Percentiles rank a stretch among this genome's conserved stretches.
Conservation (phyloP, 2,888 invertebrate genomes). For the Melitaea athalia region DNA sequence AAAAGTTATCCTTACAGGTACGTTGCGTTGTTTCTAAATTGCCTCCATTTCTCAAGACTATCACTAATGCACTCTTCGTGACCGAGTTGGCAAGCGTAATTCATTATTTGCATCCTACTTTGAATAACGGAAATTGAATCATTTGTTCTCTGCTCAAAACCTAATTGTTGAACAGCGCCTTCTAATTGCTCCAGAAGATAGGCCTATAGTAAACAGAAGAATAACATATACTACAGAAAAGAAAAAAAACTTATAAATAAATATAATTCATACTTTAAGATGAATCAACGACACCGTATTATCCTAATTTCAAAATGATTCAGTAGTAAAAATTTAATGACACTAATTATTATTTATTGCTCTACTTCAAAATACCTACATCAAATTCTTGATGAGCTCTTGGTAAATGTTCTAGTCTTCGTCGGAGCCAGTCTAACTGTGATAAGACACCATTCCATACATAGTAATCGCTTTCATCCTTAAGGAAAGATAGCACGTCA, state of each 20-base stretch:
- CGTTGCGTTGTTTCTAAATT: slow-evolving; percentile 46
- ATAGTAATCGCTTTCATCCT: slow-evolving; percentile 85
- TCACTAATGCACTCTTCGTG: slow-evolving; percentile 81
- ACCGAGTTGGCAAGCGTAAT: slow-evolving; percentile 85
- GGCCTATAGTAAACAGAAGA: slow-evolving; percentile 49
- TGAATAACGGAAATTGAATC: slow-evolving; percentile 82
- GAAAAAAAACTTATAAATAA: too few species aligned
- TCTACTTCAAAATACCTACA: slow-evolving; percentile 49
- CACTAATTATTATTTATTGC: too few species aligned
- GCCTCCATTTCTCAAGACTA: slow-evolving; percentile 62
- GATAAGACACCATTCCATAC: slow-evolving; percentile 88
- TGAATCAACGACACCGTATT: too few species aligned
- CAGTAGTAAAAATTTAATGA: too few species aligned
- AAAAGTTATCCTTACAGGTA: slow-evolving; percentile 48
- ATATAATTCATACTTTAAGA: too few species aligned
- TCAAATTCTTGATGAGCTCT: slow-evolving; percentile 54
- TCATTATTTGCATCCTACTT: slow-evolving; percentile 82
- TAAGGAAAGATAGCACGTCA: slow-evolving; percentile 85
- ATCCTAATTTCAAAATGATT: neutral
- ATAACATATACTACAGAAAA: neutral
- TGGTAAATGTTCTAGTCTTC: slow-evolving; percentile 66
- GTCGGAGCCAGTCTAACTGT: slow-evolving; percentile 78
- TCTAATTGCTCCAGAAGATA: slow-evolving; percentile 74
- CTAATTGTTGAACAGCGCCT: slow-evolving; percentile 73
- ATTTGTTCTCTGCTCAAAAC: slow-evolving; percentile 66